These are phyloP conservation scores for Xiphias gladius DNA, from an alignment of 2,113 vertebrate species.

Conservation along the genomic window DNA sequence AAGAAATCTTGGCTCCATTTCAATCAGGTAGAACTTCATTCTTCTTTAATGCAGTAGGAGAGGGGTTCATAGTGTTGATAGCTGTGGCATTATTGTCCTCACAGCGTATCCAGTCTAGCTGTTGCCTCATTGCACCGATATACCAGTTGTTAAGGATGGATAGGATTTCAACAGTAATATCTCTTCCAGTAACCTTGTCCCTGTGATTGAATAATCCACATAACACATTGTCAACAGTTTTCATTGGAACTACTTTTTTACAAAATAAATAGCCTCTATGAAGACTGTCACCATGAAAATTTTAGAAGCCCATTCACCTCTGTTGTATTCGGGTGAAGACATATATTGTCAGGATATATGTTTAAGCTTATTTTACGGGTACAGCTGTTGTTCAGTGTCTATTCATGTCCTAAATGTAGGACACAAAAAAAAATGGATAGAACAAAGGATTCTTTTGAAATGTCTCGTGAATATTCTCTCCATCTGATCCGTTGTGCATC, in stretches of 20 bases:
- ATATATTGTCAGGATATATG: not conserved
- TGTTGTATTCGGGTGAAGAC: not conserved
- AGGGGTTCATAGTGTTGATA: not conserved
- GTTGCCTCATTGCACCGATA: no score
- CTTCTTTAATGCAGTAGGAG: no score
- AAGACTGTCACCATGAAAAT: not conserved
- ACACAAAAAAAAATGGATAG: not conserved
- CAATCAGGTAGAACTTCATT: not conserved
- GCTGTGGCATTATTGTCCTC: not conserved
- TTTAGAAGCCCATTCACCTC: not conserved
- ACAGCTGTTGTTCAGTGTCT: not conserved
- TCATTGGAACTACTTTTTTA: no score
- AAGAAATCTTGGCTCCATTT: no score
- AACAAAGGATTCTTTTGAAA: not conserved
- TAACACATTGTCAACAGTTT: no score
- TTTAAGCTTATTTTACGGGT: not conserved
- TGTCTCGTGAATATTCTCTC: not conserved
- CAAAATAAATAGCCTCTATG: no score
- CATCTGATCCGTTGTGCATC: not conserved
- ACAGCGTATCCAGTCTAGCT: not conserved
- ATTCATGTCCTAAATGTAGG: not conserved
- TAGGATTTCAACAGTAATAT: not conserved
- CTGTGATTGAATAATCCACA: not conserved
- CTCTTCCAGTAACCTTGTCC: not conserved
- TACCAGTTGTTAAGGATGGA: not conserved